phyloP scores from a whole-genome alignment of 2,113 vertebrate genomes.

The Athene noctua region DNA sequence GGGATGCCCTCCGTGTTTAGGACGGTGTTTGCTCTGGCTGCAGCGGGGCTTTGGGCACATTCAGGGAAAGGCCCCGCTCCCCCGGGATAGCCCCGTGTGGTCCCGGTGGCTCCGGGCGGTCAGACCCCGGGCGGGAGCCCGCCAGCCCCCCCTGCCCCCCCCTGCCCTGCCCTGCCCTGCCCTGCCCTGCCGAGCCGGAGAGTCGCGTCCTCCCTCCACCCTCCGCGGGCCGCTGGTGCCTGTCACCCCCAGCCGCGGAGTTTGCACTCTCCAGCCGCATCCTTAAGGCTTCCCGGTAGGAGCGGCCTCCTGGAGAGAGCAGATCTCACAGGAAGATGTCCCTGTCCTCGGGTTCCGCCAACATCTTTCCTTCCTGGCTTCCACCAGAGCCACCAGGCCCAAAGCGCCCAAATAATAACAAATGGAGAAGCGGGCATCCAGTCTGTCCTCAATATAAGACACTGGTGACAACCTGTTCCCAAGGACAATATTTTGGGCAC shows the following conservation, averaged over 20 bases:
- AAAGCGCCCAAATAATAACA: not conserved
- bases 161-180: not conserved
- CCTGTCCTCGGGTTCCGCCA: not conserved
- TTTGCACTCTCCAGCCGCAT: not conserved
- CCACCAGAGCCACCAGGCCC: rapidly evolving
- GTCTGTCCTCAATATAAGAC: not conserved
- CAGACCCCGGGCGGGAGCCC: not conserved
- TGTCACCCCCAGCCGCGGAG: not conserved
- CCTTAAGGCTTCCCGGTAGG: not conserved
- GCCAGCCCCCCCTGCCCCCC: not conserved
- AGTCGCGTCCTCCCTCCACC: not conserved
- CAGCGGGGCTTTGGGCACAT: not conserved
- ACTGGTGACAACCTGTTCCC: not conserved
- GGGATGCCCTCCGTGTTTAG: not conserved
- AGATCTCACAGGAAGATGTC: not conserved
- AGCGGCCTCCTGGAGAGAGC: not conserved
- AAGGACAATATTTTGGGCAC: not conserved
- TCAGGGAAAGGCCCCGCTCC: not conserved
- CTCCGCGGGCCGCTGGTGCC: not conserved
- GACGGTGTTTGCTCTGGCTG: not conserved
- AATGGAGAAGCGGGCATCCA: not conserved
- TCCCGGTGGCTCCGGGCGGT: not conserved
- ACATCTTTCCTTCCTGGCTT: not conserved
- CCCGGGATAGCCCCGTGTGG: not conserved
- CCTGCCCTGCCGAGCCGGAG: not conserved